Evolutionary conservation across 2,888 invertebrate genomes (phyloP).

Genomic region (Andrena flavipes): DNA sequence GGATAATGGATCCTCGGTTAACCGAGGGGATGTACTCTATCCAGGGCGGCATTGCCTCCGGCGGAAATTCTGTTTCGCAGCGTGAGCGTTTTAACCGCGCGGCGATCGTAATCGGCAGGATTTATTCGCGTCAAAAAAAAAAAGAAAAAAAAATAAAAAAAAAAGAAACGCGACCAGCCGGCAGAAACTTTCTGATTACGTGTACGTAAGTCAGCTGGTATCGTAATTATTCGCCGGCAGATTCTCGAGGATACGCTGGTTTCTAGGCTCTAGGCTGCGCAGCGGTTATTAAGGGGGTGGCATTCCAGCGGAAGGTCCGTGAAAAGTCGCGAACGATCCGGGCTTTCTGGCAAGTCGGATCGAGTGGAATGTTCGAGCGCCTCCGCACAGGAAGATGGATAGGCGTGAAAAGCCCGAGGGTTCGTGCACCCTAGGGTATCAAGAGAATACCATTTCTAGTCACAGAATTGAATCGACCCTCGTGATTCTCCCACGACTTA

Average conservation of each 20-base stretch:
- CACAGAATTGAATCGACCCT: conserved; percentile 35
- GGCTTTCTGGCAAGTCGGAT: conserved; percentile 6
- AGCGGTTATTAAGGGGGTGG: conserved; percentile 14
- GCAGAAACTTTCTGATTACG: conserved; percentile 10
- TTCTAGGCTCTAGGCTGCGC: background rate
- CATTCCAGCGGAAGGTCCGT: background rate
- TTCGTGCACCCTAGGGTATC: conserved; percentile 45
- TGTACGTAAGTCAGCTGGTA: background rate
- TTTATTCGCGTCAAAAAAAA: conserved; percentile 21
- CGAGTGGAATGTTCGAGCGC: conserved; percentile 49
- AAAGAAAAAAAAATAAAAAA: too few species aligned
- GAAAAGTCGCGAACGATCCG: conserved; percentile 4
- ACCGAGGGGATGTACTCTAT: conserved; percentile 38
- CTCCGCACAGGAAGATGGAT: conserved; percentile 46
- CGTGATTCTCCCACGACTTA: conserved; percentile 44
- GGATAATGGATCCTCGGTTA: conserved; percentile 49
- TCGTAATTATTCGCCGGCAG: conserved; percentile 12
- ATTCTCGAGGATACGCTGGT: background rate
- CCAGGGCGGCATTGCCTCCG: background rate
- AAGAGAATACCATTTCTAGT: conserved; percentile 22
- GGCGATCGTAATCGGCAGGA: conserved; percentile 21
- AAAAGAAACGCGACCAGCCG: background rate
- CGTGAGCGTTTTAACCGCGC: background rate
- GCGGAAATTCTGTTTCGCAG: background rate
- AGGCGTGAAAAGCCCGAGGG: conserved; percentile 45